Evolutionary conservation across 2,797 vertebrate species (phyloP).

Genomic region (Uromys caudimaculatus): DNA sequence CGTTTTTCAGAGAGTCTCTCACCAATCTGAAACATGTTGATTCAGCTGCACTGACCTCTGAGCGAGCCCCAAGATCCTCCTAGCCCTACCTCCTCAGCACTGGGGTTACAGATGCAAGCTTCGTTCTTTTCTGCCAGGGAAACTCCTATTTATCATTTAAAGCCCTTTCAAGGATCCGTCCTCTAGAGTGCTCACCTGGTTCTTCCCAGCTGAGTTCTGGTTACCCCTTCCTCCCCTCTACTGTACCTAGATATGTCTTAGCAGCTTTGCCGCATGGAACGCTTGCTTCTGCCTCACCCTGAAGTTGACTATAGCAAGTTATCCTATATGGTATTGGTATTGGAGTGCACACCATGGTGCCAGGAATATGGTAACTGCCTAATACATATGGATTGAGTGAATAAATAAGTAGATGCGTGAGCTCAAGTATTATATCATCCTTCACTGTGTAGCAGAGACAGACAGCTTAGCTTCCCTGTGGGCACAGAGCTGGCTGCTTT

Average conservation of each 20-base stretch:
- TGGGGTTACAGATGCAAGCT: not conserved
- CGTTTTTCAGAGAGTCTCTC: not conserved
- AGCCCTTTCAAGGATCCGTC: not conserved
- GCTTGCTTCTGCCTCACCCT: not conserved
- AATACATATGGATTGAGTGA: constrained; percentile 42
- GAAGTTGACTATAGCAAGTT: not conserved
- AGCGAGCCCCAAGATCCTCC: not conserved
- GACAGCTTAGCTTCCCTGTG: not conserved
- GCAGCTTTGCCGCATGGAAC: fast-evolving
- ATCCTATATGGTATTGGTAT: not conserved
- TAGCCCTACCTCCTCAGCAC: not conserved
- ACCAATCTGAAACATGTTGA: not conserved
- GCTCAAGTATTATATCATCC: not conserved
- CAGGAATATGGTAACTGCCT: not conserved
- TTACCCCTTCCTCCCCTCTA: not conserved
- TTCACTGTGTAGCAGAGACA: not conserved
- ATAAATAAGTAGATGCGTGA: not conserved
- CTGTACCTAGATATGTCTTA: not conserved
- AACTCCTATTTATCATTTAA: not conserved
- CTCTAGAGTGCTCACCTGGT: not conserved
- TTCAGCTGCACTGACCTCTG: not conserved
- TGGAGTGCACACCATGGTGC: not conserved
- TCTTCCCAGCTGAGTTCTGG: not conserved
- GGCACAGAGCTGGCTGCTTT: not conserved
- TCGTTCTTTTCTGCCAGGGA: not conserved